Base-by-base conservation (phyloP, 2,113 vertebrate genomes). In the Odobenus rosmarus region DNA sequence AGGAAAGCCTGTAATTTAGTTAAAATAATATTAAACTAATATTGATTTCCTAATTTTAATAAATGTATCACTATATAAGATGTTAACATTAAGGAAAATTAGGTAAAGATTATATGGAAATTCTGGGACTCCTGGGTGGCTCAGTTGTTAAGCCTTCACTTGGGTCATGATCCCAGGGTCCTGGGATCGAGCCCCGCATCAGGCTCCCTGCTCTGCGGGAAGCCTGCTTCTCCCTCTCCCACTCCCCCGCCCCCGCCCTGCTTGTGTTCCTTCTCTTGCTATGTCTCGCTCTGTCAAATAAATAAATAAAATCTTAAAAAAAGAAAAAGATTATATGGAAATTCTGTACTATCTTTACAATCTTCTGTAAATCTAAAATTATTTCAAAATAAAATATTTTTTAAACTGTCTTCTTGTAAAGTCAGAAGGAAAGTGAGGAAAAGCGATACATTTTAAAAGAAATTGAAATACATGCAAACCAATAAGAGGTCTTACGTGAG, bases 341-440 rank as follows among this genome's bases (percentile, higher is more conserved):
- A 71, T 67, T 93, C 62, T 90, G 28, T 49, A 57, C 36, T 49
- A 72, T 15, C 62, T 86, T 81, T 80, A 86, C 55, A 79, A 90
- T 72, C 59, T 69, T 85, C 33, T 79, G 15, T 51, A 72, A 92
- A 72, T 53, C 69, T 90, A 36, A 72, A 90, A 55, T 72, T 55
- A 90, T 46, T 77, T 94, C 64, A 85, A 88, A 93, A 61, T 82
- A 53, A 88, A 77, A n/a, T 24, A 13, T 51, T 80, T 72, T 84
- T 92, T 74, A 36, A 36, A 36, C 67, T 69, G 67, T 8, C 33
- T 69, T 31, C 36, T 82, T 53, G 26, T n/a, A 57, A 89, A 74
- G 14, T 42, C 28, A 69, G 42, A 39, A 61, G 69, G n/a, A 36
- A 46, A n/a, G 19, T 21, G 11, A 95, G 23, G 57, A 82, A 95